These are phyloP conservation scores for Lamellibrachia satsuma DNA, from an alignment of 2,888 invertebrate species.

Conservation along the genomic window DNA sequence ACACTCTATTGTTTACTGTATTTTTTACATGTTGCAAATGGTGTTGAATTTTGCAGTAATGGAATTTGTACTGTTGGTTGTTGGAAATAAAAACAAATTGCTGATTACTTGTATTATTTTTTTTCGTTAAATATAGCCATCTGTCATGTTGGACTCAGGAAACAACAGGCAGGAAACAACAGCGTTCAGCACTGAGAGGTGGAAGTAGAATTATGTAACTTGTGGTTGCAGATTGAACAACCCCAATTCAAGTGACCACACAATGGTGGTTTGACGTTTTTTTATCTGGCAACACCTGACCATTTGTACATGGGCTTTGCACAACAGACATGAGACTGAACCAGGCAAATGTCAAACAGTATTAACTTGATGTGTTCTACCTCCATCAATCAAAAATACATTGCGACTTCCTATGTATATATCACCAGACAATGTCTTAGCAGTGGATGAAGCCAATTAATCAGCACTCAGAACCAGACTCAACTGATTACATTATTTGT, in stretches of 20 bases:
- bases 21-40: no score
- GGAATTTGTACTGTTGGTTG: no score
- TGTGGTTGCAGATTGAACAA: neutral
- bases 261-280: no score
- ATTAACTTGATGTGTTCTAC: neutral
- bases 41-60: no score
- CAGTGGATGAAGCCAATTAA: neutral
- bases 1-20: no score
- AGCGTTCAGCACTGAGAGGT: neutral
- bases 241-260: no score
- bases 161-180: neutral
- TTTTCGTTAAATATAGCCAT: neutral
- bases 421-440: constrained; percentile 8
- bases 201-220: neutral
- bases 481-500: neutral
- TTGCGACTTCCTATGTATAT: neutral
- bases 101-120: neutral
- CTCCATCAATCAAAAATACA: neutral
- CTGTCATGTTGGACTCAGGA: neutral
- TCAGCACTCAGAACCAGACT: neutral
- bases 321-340: neutral
- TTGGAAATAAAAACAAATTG: no score
- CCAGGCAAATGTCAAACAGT: neutral
- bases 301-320: no score
- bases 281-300: no score